Base-by-base conservation (phyloP, 2,797 vertebrate species). In the Austrolebias charrua region DNA sequence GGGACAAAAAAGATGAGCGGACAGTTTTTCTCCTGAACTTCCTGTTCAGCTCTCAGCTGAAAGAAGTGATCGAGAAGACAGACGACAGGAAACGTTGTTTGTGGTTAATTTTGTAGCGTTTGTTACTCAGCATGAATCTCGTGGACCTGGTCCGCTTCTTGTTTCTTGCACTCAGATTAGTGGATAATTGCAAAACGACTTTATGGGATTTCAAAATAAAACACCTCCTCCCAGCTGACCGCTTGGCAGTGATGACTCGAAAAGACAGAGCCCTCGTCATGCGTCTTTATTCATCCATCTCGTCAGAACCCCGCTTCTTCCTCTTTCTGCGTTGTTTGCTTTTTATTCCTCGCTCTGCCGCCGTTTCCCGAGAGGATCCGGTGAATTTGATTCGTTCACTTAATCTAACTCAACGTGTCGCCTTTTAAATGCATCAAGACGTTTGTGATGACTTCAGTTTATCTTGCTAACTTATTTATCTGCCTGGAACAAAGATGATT, bases 61-160 rank as follows among this genome's bases (percentile, higher is more conserved):
- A 31, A 60, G 66, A 7, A 24, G 24, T 40, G 6, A 19, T 60
- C 43, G 43, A 50, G 24, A 24, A 24, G 24, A 24, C 24, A 35
- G 45, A 38, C 46, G 59, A 12, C 2, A 54, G 15, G 15, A 56
- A 38, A 14, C 19, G 19, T 50, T 49, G 46, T 40, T 40, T 12
- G 3, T 40, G 4, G 13, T 44, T 42, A 42, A 42, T 1, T 3
- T 66, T 68, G 60, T 55, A n/a, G 70, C 70, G 48, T 18, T 8
- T 11, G 70, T 63, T 78, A 50, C 72, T 69, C 70, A 59, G 72
- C 69, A 86, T 89, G 80, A 86, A 87, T 88, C 81, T 88, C 77
- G 82, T 75, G 80, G 76, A 6, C 33, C 33, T 7, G 53, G 74
- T 79, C 79, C 66, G 55, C 58, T 15, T 49, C 38, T 16, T 46